Evolutionary conservation across 1,140 invertebrate genomes (phyloP), one percentile per base, ranked within the genome.

Genomic region (Aphelinus certus): DNA sequence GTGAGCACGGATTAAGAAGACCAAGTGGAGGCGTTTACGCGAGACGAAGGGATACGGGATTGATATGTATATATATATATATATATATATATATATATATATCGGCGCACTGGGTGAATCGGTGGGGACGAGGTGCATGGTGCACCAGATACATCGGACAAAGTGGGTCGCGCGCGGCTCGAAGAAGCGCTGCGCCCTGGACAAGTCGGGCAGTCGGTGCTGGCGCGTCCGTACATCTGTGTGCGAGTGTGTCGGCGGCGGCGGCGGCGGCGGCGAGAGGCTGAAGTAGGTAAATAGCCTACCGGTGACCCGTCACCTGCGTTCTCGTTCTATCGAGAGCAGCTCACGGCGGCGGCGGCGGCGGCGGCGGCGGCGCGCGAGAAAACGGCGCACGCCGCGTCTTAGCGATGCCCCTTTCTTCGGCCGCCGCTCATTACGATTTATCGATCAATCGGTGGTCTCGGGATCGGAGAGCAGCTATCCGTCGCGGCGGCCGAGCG

Each of bases 291-390:
- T 87, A 87, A 88, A 87, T 87, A 88, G 86, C 86, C 82, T 88
- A 86, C 83, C 83, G 85, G 83, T 88, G 86, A 87, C 86, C 86
- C 86, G 86, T 87, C 86, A 87, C 86, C 86, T 88, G 86, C 84
- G 86, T 87, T 88, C 86, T 87, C 86, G 86, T 88, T 88, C 83
- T 87, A 88, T 87, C 82, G 86, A 81, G 86, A 87, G 85, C 86
- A 86, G 73, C 79, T 78, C 80, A 9, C 58, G 7, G 7, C 75
- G 26, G 26, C 26, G 26, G 0, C 26, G 26, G 26, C 58, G 7
- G 7, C 75, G 26, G 26, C 26, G 26, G 0, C 26, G 26, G 26
- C 26, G 26, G 26, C 26, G 26, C 26, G 26, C 26, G 26, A 26
- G 26, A 26, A 26, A 26, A 26, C 26, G 26, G 26, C 26, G 26